Base-by-base conservation (phyloP, 1,140 invertebrate genomes). In the Diachasma alloeum region DNA sequence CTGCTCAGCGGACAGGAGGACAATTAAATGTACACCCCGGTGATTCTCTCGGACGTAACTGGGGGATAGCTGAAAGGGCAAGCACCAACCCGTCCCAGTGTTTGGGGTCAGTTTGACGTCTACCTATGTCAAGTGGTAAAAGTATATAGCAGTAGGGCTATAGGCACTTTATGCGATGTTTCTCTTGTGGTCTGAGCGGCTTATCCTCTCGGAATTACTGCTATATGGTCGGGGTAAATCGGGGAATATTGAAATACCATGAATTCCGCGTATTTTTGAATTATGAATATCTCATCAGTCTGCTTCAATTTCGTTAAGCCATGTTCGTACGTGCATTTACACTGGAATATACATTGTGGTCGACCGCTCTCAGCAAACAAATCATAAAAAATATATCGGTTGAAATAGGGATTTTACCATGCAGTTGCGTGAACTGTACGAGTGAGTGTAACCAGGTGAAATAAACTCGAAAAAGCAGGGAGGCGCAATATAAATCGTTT, bases 401-500 rank as follows among this genome's bases (percentile, higher is more conserved):
- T 2, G 13, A 42, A 42, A 31, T 6, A 3, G 31, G 6, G 6
- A 31, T 31, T 31, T 31, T 31, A 2, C 31, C 31, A 6, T 31
- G 31, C 31, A 31, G 2, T 31, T 31, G 31, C 6, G 31, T 31
- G 31, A 31, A 31, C 31, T 31, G 31, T 31, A 31, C 39, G 9
- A 13, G 39, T 42, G 39, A 42, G 13, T 42, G 9, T 42, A 42
- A 42, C 39, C 39, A 13, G 39, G 9, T 13, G 39, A 42, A 42
- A 42, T 42, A 13, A 42, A 42, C 9, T 42, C 13, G 3, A 42
- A 42, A 42, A 42, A 42, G 39, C 39, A 71, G 68, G 56, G 26
- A 36, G 26, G 36, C 36, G 46, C 13, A 46, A 59, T 72, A 76
- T 76, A 76, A 72, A 76, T 76, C 69, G 74, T 44, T 76, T 72